Evolutionary conservation across 2,888 invertebrate species (phyloP).

Genomic region (Scaptomyza cyrtandrae): DNA sequence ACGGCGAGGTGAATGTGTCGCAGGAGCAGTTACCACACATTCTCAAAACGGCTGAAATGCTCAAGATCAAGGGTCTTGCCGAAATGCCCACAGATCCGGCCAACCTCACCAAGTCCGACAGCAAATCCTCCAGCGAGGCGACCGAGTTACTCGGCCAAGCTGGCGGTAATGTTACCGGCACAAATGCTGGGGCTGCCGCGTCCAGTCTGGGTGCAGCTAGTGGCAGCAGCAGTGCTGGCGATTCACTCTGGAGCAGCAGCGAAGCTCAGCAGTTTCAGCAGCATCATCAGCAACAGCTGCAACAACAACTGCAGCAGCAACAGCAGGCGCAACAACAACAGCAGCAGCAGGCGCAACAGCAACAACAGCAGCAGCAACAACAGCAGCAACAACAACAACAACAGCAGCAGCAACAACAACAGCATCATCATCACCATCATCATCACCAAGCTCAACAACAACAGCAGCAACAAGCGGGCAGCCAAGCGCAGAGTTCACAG

Average conservation of each 20-base stretch:
- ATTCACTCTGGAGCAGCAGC: conserved; percentile 86
- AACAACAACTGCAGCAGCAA: conserved; percentile 87
- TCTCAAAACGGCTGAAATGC: conserved; percentile 92
- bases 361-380: conserved; percentile 86
- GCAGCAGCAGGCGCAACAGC: conserved; percentile 85
- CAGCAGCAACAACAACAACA: conserved; percentile 78
- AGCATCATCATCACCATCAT: conserved; percentile 76
- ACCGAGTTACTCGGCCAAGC: conserved; percentile 85
- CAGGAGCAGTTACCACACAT: conserved; percentile 93
- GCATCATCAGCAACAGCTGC: conserved; percentile 86
- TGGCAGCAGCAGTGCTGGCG: conserved; percentile 82
- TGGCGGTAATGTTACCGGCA: conserved; percentile 70
- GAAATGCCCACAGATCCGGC: conserved; percentile 93
- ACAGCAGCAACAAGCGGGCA: conserved; percentile 87
- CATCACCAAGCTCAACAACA: conserved; percentile 78
- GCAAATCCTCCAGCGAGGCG: conserved; percentile 85
- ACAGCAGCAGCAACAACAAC: conserved; percentile 74
- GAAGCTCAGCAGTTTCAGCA: conserved; percentile 86
- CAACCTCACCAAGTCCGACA: conserved; percentile 89
- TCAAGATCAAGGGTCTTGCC: conserved; percentile 94
- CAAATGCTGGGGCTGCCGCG: conserved; percentile 72
- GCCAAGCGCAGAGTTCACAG: conserved; percentile 86
- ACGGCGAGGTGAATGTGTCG: conserved; percentile 95
- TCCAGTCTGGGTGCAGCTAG: conserved; percentile 72
- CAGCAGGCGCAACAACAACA: conserved; percentile 86